Percentiles rank a stretch among this genome's conserved stretches.
These are phyloP conservation scores for Tipula helvola DNA, from an alignment of 2,888 invertebrate species.

Conservation along the genomic window DNA sequence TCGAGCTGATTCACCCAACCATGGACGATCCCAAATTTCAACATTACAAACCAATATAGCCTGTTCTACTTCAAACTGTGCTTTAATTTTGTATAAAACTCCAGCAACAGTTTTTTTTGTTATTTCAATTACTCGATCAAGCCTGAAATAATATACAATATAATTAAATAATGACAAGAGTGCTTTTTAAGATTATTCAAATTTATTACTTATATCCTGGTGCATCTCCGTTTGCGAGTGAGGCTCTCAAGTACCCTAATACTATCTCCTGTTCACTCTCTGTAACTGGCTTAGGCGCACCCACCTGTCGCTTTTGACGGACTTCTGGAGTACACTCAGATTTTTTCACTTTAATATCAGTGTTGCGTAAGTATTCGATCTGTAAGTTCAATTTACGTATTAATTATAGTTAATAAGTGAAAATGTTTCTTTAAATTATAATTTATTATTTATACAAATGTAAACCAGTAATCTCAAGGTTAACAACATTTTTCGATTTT, in stretches of 20 bases:
- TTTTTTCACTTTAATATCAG: not conserved
- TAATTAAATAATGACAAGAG: not conserved
- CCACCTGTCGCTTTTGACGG: not conserved
- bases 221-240: not conserved
- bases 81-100: conserved; percentile 34
- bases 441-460: too few relatives aligned
- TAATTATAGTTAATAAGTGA: not conserved
- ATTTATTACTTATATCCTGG: not conserved
- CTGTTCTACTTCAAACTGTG: conserved; percentile 24
- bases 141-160: conserved; percentile 18
- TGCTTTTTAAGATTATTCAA: not conserved
- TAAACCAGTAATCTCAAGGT: too few relatives aligned
- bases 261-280: not conserved
- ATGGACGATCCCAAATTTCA: not conserved
- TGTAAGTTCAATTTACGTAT: not conserved
- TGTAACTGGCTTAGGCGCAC: not conserved
- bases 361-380: not conserved
- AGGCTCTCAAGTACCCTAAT: not conserved
- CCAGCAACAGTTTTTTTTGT: conserved; percentile 42
- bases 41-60: not conserved
- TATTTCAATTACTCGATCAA: conserved; percentile 31
- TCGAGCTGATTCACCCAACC: not conserved
- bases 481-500: too few relatives aligned
- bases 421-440: too few relatives aligned
- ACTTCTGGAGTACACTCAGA: not conserved